Evolutionary conservation across 2,797 vertebrate genomes (phyloP).

Genomic region (Alauda arvensis): DNA sequence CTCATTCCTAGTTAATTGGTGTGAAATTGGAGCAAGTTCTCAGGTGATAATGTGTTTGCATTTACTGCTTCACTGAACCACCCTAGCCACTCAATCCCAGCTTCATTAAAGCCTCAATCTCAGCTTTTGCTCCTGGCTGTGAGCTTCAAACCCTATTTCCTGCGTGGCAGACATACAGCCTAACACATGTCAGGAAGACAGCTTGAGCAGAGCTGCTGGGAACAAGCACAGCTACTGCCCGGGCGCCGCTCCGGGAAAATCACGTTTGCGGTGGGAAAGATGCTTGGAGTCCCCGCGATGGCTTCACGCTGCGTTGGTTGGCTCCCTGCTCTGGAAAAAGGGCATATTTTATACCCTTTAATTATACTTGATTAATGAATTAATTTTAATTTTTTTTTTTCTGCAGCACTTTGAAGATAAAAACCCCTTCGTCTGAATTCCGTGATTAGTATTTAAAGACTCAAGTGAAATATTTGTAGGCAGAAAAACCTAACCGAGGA

Average conservation of each 20-base stretch:
- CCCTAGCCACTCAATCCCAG: constrained; percentile 62
- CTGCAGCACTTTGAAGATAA: constrained; percentile 56
- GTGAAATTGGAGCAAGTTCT: constrained; percentile 74
- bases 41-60: constrained; percentile 79
- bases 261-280: background rate
- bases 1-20: constrained; percentile 75
- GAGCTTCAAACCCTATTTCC: constrained; percentile 71
- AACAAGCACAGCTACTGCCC: constrained; percentile 3
- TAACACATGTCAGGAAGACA: constrained; percentile 57
- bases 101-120: constrained; percentile 68
- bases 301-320: background rate
- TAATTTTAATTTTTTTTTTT: constrained; percentile 18
- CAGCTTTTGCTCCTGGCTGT: constrained; percentile 62
- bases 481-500: constrained; percentile 52
- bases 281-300: background rate
- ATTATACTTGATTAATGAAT: constrained; percentile 63
- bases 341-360: constrained; percentile 49
- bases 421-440: constrained; percentile 38
- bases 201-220: constrained; percentile 39
- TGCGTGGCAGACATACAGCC: constrained; percentile 56
- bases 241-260: constrained; percentile 36
- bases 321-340: background rate
- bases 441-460: constrained; percentile 58
- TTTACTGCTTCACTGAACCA: constrained; percentile 74
- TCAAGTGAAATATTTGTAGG: constrained; percentile 40